Conservation (phyloP, 2,888 invertebrate genomes). For the Gryllus longicercus region DNA sequence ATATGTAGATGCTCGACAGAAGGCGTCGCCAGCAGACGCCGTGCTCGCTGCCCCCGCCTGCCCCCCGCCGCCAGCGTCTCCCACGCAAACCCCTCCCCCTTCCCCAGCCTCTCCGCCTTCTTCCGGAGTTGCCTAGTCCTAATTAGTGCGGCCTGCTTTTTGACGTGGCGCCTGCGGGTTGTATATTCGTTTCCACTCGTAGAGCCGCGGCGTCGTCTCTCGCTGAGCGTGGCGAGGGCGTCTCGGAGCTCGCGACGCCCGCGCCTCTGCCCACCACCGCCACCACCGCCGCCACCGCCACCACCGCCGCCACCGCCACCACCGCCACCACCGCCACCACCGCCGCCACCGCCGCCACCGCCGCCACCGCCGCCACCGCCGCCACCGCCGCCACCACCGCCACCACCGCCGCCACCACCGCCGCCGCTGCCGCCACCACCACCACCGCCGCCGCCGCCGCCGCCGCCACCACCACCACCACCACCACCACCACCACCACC, state of each 20-base stretch:
- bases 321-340: not conserved
- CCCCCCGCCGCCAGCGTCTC: not conserved
- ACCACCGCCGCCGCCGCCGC: no score
- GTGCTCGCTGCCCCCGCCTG: not conserved
- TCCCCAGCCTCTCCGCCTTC: not conserved
- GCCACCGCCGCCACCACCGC: not conserved
- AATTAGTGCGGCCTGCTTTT: not conserved
- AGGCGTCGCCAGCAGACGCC: not conserved
- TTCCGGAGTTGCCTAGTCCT: not conserved
- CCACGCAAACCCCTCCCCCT: not conserved
- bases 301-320: not conserved
- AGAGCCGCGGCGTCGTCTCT: not conserved
- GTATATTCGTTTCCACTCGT: slow-evolving; percentile 11
- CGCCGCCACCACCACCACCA: not conserved
- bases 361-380: no score
- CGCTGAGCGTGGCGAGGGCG: not conserved
- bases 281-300: not conserved
- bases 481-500: not conserved
- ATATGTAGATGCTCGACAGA: not conserved
- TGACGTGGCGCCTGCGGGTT: not conserved
- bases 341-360: not conserved
- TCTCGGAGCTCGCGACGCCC: not conserved
- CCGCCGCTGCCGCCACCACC: not conserved
- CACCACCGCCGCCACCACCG: not conserved
- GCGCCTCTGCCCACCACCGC: not conserved